A percentile compares a stretch with the other conserved stretches of the same genome.
Evolutionary conservation across 2,888 invertebrate species (phyloP).

Genomic region (Polydrusus cervinus): DNA sequence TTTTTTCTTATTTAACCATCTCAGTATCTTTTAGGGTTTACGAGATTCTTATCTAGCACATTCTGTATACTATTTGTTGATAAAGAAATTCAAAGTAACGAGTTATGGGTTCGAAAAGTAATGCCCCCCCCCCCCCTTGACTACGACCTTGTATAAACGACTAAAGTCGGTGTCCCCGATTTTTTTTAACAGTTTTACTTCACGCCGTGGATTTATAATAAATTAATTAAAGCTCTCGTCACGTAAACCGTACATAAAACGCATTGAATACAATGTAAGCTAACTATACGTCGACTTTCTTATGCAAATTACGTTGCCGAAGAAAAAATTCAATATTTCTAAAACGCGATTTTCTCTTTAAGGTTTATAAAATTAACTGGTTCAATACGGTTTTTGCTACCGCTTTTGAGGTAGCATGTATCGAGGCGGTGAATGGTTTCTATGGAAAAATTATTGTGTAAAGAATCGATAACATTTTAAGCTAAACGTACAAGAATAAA

Average conservation of each 20-base stretch:
- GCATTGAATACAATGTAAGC: conserved; percentile 45
- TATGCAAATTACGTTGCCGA: conserved; percentile 50
- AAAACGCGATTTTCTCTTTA: conserved; percentile 56
- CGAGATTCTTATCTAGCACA: too few relatives aligned
- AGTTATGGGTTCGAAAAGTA: too few relatives aligned
- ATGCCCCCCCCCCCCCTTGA: too few relatives aligned
- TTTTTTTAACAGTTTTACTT: neutral
- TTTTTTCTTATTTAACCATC: too few relatives aligned
- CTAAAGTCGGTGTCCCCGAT: too few relatives aligned
- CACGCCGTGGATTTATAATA: conserved; percentile 44
- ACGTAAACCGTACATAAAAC: conserved; percentile 52
- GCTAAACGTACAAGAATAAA: conserved; percentile 21
- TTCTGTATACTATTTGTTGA: too few relatives aligned
- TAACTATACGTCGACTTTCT: conserved; percentile 42
- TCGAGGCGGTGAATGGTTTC: conserved; percentile 27
- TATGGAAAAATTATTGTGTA: conserved; percentile 19
- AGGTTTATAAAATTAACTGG: conserved; percentile 43
- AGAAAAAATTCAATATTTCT: conserved; percentile 55
- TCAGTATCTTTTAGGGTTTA: too few relatives aligned
- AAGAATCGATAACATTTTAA: conserved; percentile 22
- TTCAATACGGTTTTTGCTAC: conserved; percentile 32
- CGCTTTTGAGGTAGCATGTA: conserved; percentile 32
- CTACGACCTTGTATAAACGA: too few relatives aligned
- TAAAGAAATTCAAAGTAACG: too few relatives aligned
- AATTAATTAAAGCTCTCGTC: conserved; percentile 52